Conservation (phyloP, 92 coral and sea anemone genomes). For the Parazoanthus darwini region DNA sequence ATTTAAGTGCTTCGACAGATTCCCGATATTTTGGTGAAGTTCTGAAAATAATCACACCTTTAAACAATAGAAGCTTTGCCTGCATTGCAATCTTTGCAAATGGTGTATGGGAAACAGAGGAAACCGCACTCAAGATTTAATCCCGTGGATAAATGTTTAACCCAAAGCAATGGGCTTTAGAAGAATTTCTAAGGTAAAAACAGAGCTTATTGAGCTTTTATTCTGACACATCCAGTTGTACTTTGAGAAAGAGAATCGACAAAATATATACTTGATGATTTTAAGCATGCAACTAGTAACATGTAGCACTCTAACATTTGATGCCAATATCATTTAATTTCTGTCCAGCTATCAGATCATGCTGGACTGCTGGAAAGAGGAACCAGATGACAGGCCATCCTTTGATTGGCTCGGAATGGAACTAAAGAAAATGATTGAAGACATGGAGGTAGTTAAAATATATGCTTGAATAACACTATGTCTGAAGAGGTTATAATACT, state of each 20-base stretch:
- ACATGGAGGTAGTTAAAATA: constrained; percentile 6
- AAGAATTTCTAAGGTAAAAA: too few species aligned
- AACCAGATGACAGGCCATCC: constrained; percentile 26
- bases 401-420: constrained; percentile 35
- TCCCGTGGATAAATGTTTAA: too few species aligned
- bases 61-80: too few species aligned
- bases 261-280: neutral
- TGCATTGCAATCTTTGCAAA: too few species aligned
- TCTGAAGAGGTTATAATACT: neutral
- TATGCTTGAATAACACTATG: neutral
- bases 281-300: neutral
- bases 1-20: too few species aligned
- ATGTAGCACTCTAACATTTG: neutral
- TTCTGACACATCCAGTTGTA: too few species aligned
- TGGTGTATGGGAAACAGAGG: too few species aligned
- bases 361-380: constrained; percentile 34
- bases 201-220: too few species aligned
- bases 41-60: neutral
- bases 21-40: neutral
- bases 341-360: constrained; percentile 22
- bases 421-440: constrained; percentile 37
- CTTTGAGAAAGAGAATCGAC: too few species aligned
- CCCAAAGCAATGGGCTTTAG: too few species aligned
- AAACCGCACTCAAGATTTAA: too few species aligned
- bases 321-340: neutral